These are phyloP conservation scores for Lepidurus couesii DNA, from an alignment of 1,140 invertebrate genomes.

Conservation along the genomic window DNA sequence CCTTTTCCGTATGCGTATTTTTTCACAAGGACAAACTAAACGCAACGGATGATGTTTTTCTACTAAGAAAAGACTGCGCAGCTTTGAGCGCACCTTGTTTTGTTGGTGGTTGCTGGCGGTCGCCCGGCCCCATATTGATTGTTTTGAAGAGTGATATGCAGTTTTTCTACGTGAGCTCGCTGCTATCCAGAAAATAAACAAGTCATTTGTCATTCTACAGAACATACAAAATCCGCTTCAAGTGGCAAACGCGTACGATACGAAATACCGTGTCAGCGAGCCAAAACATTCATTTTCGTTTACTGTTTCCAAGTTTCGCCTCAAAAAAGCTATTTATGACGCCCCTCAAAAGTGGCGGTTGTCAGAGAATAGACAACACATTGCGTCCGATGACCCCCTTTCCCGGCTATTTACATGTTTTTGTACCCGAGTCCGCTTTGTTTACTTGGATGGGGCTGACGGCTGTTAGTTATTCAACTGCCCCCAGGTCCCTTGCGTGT, in stretches of 20 bases:
- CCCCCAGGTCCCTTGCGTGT: neutral
- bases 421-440: neutral
- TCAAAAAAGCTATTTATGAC: too few species aligned
- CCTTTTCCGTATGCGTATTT: too few species aligned
- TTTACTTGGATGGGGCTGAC: constrained; percentile 9
- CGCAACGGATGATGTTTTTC: too few species aligned
- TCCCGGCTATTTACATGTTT: neutral
- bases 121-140: constrained; percentile 3
- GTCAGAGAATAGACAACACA: neutral
- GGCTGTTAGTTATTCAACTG: neutral
- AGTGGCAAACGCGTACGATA: neutral
- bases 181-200: neutral
- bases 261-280: neutral
- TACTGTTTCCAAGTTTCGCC: too few species aligned
- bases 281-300: neutral
- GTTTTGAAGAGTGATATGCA: neutral
- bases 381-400: neutral
- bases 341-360: neutral
- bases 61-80: neutral
- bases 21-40: too few species aligned
- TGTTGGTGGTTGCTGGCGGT: neutral
- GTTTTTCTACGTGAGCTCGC: neutral
- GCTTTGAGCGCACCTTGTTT: neutral
- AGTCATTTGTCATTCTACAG: neutral
- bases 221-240: neutral